Conservation (phyloP, 2,888 invertebrate species). For the Linyphia triangularis region DNA sequence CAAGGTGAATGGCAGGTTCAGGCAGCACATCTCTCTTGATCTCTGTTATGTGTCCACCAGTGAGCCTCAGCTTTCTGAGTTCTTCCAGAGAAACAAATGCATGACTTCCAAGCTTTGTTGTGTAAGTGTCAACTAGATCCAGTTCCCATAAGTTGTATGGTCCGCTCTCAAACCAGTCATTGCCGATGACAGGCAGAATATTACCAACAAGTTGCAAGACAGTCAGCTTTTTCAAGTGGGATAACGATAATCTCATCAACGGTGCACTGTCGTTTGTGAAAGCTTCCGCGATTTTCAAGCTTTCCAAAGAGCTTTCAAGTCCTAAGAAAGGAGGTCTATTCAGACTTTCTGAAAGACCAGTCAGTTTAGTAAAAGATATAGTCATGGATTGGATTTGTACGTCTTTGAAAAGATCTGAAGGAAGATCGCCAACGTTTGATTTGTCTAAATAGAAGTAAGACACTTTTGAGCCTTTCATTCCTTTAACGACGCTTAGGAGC, state of each 20-base stretch:
- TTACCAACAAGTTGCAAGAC: conserved; percentile 48
- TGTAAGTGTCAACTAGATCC: conserved; percentile 10
- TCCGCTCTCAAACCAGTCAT: conserved; percentile 70
- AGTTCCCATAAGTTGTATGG: conserved; percentile 53
- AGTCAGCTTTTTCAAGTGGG: conserved; percentile 55
- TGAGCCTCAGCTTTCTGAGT: conserved; percentile 17
- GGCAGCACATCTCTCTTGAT: conserved; percentile 52
- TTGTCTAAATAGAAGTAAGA: conserved; percentile 10
- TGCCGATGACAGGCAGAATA: conserved; percentile 36
- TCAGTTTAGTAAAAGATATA: conserved; percentile 43
- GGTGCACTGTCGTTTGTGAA: conserved; percentile 30
- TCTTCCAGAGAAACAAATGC: conserved; percentile 36
- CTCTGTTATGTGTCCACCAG: conserved; percentile 31
- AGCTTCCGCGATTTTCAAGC: conserved; percentile 38
- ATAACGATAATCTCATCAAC: conserved; percentile 29
- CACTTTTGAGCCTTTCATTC: conserved; percentile 34
- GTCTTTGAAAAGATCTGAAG: conserved; percentile 32
- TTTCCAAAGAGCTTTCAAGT: conserved; percentile 35
- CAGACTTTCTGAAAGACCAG: conserved; percentile 22
- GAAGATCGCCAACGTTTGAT: conserved; percentile 43
- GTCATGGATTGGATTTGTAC: conserved; percentile 29
- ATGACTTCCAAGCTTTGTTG: conserved; percentile 50
- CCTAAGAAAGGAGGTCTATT: conserved; percentile 61
- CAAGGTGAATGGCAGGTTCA: conserved; percentile 14
- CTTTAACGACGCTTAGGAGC: conserved; percentile 19